Evolutionary conservation across 2,888 invertebrate genomes (phyloP), one percentile per base, ranked within the genome.

Genomic region (Agrochola lota): DNA sequence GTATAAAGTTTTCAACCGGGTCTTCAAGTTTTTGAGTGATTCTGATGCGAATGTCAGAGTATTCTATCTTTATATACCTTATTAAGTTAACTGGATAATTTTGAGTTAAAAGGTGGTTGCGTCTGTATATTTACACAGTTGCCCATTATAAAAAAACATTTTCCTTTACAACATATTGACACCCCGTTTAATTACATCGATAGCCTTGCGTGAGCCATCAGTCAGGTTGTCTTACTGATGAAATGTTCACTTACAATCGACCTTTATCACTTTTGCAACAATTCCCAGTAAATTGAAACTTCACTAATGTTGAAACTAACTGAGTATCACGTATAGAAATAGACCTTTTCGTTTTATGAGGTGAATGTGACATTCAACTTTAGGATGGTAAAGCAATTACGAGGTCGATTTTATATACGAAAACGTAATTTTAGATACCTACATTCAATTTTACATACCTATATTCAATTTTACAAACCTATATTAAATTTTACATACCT

Each of bases 21-120:
- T 75, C 55, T 68, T 11, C 69, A 40, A 70, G 74, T 75, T 78
- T 78, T 63, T 74, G 49, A 85, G 71, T 78, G 77, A 75, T 78
- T 49, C 35, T 60, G 66, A 49, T n/a, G 57, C 66, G 52, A 40
- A 71, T 52, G 60, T 52, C 46, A 15, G 17, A 63, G 60, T 49
- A 23, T 7, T 2, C 35, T 11, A 35, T n/a, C 9, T 62, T 30
- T 3, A 17, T 2, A 11, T 17, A 55, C 12, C 46, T 20, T 20
- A 23, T 35, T 60, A 17, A 17, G n/a, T 35, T 62, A 35, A n/a
- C 11, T 69, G 2, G 17, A n/a, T n/a, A 30, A 11, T 35, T 23
- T 35, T 35, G 3, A 11, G 17, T 52, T 20, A 52, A 52, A 52
- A 0, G 20, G 23, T 23, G 52, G 52, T 68, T 35, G 20, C 30